A percentile compares a stretch with the other conserved stretches of the same genome.
Evolutionary conservation across 2,888 invertebrate species (phyloP).

Genomic region (Ametastegia equiseti): DNA sequence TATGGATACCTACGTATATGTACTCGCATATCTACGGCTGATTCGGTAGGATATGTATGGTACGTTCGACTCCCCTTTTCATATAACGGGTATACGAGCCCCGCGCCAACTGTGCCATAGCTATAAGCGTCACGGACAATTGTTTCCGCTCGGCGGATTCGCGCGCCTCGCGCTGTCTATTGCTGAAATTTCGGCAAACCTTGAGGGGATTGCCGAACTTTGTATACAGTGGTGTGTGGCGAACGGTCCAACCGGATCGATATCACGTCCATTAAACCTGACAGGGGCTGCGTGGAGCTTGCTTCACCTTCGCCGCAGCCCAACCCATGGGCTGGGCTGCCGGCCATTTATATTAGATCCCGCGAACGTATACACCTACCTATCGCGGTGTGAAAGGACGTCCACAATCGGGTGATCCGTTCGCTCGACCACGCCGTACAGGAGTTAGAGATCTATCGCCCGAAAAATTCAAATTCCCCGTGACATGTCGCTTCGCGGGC

Average conservation of each 20-base stretch:
- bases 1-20: no score
- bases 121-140: no score
- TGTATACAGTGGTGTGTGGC: conserved; percentile 4
- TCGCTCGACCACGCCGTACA: neutral
- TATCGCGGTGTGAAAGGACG: neutral
- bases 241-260: conserved; percentile 45
- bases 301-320: conserved; percentile 7
- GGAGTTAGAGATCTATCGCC: conserved; percentile 3
- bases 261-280: conserved; percentile 44
- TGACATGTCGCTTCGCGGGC: neutral
- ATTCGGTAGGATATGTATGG: no score
- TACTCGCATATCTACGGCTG: no score
- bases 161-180: neutral
- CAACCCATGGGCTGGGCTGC: neutral
- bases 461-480: conserved; percentile 15
- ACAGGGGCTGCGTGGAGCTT: conserved; percentile 13
- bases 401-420: conserved; percentile 26
- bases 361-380: neutral
- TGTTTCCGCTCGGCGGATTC: no score
- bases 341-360: neutral
- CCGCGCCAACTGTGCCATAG: no score
- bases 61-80: no score
- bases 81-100: no score
- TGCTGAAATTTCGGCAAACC: conserved; percentile 1
- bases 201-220: conserved; percentile 1